Percentiles rank a stretch among this genome's conserved stretches.
Evolutionary conservation across 2,797 vertebrate species (phyloP).

Genomic region (Macropus fuliginosus): DNA sequence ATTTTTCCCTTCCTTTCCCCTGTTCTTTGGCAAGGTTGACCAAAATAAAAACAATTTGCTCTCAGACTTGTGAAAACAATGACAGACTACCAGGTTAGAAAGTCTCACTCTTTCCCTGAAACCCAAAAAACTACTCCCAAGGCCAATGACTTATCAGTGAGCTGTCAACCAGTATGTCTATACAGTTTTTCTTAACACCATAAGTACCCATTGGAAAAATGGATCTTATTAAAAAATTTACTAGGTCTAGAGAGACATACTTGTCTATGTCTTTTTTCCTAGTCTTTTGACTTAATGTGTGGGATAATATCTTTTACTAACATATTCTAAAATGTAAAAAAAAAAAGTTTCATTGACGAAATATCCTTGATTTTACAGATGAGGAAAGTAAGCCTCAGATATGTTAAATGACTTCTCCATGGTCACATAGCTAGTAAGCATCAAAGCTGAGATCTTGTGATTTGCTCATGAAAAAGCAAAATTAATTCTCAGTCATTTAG

Average conservation of each 20-base stretch:
- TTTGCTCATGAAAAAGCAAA: not conserved
- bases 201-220: not conserved
- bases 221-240: not conserved
- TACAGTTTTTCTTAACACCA: not conserved
- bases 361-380: not conserved
- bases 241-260: not conserved
- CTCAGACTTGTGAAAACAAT: not conserved
- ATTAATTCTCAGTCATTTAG: not conserved
- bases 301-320: not conserved
- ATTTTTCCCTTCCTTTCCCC: not conserved
- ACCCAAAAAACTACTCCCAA: not conserved
- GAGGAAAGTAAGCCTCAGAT: not conserved
- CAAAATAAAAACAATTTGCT: not conserved
- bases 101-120: not conserved
- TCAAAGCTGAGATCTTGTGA: not conserved
- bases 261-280: not conserved
- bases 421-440: not conserved
- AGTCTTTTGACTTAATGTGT: not conserved
- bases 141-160: not conserved
- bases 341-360: not conserved
- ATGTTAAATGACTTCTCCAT: not conserved
- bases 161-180: not conserved
- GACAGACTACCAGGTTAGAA: not conserved
- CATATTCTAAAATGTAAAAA: not conserved
- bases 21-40: not conserved